Evolutionary conservation across 2,888 invertebrate genomes (phyloP).

Genomic region (Ectropis crepuscularia): DNA sequence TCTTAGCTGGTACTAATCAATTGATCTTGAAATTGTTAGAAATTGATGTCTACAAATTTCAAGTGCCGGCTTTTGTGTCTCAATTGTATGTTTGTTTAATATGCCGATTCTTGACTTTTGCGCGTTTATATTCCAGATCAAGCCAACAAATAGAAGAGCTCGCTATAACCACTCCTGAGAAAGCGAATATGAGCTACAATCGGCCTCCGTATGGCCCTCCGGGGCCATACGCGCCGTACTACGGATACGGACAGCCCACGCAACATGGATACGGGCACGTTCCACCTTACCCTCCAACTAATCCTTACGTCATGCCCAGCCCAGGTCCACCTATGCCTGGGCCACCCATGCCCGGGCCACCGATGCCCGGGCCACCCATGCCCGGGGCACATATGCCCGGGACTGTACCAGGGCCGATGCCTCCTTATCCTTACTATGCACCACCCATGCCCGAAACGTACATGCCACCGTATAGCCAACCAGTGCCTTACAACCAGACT

Average conservation of each 20-base stretch:
- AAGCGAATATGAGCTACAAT: slow-evolving; percentile 71
- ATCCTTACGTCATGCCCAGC: slow-evolving; percentile 70
- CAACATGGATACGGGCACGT: slow-evolving; percentile 58
- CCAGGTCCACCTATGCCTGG: slow-evolving; percentile 12
- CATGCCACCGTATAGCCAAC: slow-evolving; percentile 55
- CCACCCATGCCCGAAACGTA: slow-evolving; percentile 47
- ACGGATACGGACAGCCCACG: slow-evolving; percentile 37
- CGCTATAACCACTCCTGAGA: slow-evolving; percentile 58
- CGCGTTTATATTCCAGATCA: slow-evolving; percentile 63
- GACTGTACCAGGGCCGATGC: slow-evolving; percentile 41
- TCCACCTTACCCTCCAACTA: slow-evolving; percentile 64
- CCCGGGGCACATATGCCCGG: slow-evolving; percentile 38
- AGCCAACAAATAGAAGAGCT: slow-evolving; percentile 75
- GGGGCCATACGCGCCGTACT: slow-evolving; percentile 56
- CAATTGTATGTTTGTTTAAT: too few species aligned
- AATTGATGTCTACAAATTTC: too few species aligned
- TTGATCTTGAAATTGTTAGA: too few species aligned
- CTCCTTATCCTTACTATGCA: slow-evolving; percentile 62
- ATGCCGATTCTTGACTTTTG: too few species aligned
- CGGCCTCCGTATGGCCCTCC: slow-evolving; percentile 66
- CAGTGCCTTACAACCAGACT: slow-evolving; percentile 70
- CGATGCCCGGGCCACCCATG: slow-evolving; percentile 12
- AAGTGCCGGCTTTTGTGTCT: too few species aligned
- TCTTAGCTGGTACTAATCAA: too few species aligned
- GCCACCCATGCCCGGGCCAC: not conserved